A percentile compares a stretch with the other conserved stretches of the same genome.
phyloP scores from a whole-genome alignment of 2,113 vertebrate genomes.

The Panthera uncia region DNA sequence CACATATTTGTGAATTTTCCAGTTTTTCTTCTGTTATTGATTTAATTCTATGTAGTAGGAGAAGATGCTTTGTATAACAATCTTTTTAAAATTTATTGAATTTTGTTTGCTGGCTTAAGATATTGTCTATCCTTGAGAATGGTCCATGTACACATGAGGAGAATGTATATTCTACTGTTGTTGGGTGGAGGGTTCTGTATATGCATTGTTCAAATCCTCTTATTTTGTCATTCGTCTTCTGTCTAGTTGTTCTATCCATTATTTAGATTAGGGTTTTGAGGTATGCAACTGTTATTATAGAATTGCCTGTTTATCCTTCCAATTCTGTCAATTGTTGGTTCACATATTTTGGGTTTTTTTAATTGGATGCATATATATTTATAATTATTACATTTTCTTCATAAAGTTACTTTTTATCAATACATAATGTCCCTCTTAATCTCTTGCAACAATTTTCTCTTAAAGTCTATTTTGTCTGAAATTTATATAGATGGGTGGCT shows the following conservation, averaged over 20 bases:
- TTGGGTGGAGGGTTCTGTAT: background rate
- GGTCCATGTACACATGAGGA: background rate
- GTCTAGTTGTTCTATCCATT: background rate
- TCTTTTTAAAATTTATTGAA: background rate
- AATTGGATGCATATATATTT: background rate
- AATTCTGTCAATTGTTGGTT: background rate
- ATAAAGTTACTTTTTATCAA: background rate
- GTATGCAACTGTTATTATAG: background rate
- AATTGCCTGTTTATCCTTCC: background rate
- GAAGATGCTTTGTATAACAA: background rate
- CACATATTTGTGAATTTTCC: background rate
- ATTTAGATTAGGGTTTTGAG: background rate
- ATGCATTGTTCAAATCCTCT: background rate
- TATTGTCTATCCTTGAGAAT: background rate
- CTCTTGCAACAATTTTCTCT: background rate
- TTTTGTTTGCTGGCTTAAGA: background rate
- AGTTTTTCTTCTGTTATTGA: background rate
- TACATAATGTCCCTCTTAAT: background rate
- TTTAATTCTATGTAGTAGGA: background rate
- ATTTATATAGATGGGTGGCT: background rate
- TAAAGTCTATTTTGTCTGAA: background rate
- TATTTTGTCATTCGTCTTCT: background rate
- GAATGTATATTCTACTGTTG: background rate
- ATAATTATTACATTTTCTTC: background rate
- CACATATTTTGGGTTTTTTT: background rate